These are phyloP conservation scores for Cyprinodon tularosa DNA, from an alignment of 2,113 vertebrate genomes.

Conservation along the genomic window DNA sequence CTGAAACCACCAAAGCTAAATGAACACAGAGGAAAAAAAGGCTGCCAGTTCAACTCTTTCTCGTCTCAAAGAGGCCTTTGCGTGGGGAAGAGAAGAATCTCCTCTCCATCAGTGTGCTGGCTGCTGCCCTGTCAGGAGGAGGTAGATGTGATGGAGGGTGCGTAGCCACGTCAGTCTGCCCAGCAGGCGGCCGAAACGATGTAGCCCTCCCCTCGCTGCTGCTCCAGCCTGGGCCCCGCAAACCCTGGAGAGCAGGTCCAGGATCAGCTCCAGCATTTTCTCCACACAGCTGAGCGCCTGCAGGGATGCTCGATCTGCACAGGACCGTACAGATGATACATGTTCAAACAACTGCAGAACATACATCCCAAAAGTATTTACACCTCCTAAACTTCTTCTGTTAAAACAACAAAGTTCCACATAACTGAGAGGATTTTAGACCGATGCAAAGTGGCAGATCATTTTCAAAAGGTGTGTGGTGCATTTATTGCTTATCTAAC, in stretches of 20 bases:
- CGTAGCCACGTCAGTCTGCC: slow-evolving; percentile 89
- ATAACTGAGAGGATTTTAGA: too few species aligned
- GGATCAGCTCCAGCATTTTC: slow-evolving; percentile 88
- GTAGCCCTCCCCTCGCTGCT: slow-evolving; percentile 78
- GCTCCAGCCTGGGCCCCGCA: slow-evolving; percentile 83
- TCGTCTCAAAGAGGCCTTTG: too few species aligned
- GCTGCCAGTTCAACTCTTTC: too few species aligned
- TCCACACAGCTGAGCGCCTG: slow-evolving; percentile 86
- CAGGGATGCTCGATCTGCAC: slow-evolving; percentile 84
- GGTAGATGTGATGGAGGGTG: slow-evolving; percentile 88
- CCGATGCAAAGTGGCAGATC: too few species aligned
- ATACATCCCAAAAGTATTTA: too few species aligned
- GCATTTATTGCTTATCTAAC: too few species aligned
- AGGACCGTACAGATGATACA: slow-evolving; percentile 1
- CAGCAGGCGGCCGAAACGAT: slow-evolving; percentile 87
- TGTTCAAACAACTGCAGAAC: too few species aligned
- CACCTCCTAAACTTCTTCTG: too few species aligned
- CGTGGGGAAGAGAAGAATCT: background rate
- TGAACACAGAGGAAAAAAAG: too few species aligned
- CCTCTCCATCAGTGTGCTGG: slow-evolving; percentile 50
- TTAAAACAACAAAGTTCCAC: too few species aligned
- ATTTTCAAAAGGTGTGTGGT: too few species aligned
- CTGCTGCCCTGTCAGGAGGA: slow-evolving; percentile 81
- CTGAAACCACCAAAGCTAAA: too few species aligned
- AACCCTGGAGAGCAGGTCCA: slow-evolving; percentile 88